Conservation (phyloP, 2,888 invertebrate genomes). For the Mythimna impura region DNA sequence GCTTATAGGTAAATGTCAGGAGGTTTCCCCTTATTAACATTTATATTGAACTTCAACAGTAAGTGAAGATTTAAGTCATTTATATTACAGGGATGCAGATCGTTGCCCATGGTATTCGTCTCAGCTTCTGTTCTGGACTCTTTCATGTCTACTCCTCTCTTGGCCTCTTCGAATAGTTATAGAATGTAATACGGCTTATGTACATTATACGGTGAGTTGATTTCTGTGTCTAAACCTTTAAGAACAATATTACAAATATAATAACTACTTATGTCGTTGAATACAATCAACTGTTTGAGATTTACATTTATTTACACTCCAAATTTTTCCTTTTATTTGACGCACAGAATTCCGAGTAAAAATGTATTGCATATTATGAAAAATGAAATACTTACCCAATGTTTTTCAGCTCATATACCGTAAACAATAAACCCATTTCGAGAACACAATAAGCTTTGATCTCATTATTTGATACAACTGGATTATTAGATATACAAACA, state of each 20-base stretch:
- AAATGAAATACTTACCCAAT: background rate
- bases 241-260: background rate
- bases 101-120: slow-evolving; percentile 92
- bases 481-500: slow-evolving; percentile 32
- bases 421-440: slow-evolving; percentile 31
- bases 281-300: background rate
- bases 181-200: slow-evolving; percentile 95
- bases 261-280: background rate
- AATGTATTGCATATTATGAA: background rate
- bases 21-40: slow-evolving; percentile 9
- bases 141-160: slow-evolving; percentile 93
- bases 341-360: background rate
- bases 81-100: slow-evolving; percentile 84
- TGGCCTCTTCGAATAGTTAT: slow-evolving; percentile 95
- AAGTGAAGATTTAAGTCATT: slow-evolving; percentile 51
- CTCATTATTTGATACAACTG: slow-evolving; percentile 46
- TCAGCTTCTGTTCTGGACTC: slow-evolving; percentile 93
- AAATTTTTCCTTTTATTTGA: background rate
- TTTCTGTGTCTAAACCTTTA: background rate
- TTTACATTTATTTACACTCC: background rate
- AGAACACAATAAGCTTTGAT: slow-evolving; percentile 48
- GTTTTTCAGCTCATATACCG: background rate
- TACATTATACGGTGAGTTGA: slow-evolving; percentile 93
- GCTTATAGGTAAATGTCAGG: slow-evolving; percentile 84
- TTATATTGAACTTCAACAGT: slow-evolving; percentile 27